Conservation (phyloP, 2,888 invertebrate genomes). For the Pachydiplax longipennis region DNA sequence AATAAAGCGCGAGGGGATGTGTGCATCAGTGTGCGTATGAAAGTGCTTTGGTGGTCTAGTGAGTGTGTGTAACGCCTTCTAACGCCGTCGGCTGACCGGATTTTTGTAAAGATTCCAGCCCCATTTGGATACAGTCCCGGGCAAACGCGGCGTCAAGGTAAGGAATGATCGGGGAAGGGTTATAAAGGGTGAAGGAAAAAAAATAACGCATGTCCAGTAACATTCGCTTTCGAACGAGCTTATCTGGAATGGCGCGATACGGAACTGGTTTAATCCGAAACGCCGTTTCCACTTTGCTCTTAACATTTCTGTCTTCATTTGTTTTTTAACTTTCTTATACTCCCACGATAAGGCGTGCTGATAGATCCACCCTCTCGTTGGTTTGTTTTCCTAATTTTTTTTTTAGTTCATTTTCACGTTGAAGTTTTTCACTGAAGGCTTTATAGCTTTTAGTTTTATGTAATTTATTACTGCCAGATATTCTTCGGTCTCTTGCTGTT, state of each 20-base stretch:
- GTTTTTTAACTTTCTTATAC: not conserved
- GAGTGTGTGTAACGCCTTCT: not conserved
- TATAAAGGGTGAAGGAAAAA: not conserved
- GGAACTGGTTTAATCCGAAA: conserved; percentile 28
- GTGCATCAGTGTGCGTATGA: not conserved
- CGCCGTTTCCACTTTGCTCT: not conserved
- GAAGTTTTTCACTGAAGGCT: not conserved
- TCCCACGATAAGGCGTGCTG: not conserved
- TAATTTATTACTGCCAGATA: not conserved
- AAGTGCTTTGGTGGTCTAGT: not conserved
- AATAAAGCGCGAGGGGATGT: not conserved
- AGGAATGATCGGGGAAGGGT: not conserved
- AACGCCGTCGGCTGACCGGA: not conserved
- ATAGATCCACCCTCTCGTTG: not conserved
- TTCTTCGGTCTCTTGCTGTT: not conserved
- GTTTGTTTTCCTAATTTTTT: not conserved
- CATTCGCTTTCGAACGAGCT: conserved; percentile 1
- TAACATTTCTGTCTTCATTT: not conserved
- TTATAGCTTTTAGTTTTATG: not conserved
- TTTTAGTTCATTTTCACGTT: not conserved
- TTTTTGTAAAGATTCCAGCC: not conserved
- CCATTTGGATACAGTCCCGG: conserved; percentile 13
- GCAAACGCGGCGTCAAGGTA: not conserved
- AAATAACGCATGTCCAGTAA: not conserved
- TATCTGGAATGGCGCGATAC: conserved; percentile 26